A percentile compares a stretch with the other conserved stretches of the same genome.
phyloP scores from a whole-genome alignment of 2,113 vertebrate genomes.

The Phocoena phocoena region DNA sequence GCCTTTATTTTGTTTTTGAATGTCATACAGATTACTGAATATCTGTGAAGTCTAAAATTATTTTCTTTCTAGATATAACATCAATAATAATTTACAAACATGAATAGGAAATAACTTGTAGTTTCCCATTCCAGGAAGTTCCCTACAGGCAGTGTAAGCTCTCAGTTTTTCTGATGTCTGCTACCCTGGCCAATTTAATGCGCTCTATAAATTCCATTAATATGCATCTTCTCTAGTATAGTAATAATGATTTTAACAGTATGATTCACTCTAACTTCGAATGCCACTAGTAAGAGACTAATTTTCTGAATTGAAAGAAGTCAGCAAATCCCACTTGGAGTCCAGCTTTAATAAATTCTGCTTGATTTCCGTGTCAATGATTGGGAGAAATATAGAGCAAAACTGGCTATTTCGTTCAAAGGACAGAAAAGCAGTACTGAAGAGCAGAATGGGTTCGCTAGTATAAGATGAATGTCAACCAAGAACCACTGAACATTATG shows the following conservation, averaged over 20 bases:
- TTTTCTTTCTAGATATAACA: background rate
- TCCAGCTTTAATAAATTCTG: slow-evolving; percentile 37
- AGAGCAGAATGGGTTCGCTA: background rate
- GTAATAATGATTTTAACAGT: slow-evolving; percentile 15
- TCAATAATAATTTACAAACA: slow-evolving; percentile 19
- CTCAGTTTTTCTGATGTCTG: background rate
- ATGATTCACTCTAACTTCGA: slow-evolving; percentile 10
- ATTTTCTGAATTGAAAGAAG: slow-evolving; percentile 60
- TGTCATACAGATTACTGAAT: background rate
- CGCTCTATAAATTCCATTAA: background rate
- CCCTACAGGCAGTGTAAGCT: background rate
- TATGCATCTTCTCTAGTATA: background rate
- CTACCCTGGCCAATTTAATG: background rate
- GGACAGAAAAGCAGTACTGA: background rate
- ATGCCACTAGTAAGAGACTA: slow-evolving; percentile 14
- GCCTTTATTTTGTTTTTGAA: slow-evolving; percentile 43
- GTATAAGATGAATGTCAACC: background rate
- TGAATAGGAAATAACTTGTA: background rate
- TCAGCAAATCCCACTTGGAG: background rate
- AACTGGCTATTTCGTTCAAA: slow-evolving; percentile 27
- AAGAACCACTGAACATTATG: background rate
- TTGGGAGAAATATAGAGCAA: background rate
- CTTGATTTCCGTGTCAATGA: slow-evolving; percentile 30
- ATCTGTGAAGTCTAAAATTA: background rate
- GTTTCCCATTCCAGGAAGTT: background rate